Evolutionary conservation across 2,888 invertebrate species (phyloP), one percentile per base, ranked within the genome.

Genomic region (Carcina quercana): DNA sequence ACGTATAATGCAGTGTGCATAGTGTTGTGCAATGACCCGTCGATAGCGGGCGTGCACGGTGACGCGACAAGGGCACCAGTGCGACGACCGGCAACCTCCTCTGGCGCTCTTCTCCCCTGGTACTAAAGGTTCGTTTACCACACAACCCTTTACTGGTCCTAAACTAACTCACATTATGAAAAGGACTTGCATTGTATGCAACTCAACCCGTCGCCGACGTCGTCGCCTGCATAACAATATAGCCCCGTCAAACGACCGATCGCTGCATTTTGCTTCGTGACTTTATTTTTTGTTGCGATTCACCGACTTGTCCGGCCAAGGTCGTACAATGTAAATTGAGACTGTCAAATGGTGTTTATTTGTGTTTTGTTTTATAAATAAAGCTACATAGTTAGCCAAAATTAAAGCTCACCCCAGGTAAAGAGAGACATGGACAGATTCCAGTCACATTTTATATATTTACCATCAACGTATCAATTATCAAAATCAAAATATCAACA

Each of bases 101-200:
- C 42, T 40, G 42, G 32, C 21, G 33, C 46, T 66, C 59, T 79
- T 66, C 43, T 47, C 47, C 57, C 75, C 75, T 78, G 57, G 72
- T 78, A 54, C 30, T 45, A 53, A 78, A 79, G 76, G 74, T 79
- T 74, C 65, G 60, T 47, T 59, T 53, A 55, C 57, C 52, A 60
- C 53, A 64, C 68, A 79, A 76, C 79, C 79, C 78, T 79, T 79
- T 71, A 61, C 64, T 65, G 59, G 71, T 67, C 66, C 72, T 74
- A 68, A 66, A 55, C 46, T 51, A 42, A 43, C 43, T 45, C 41
- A 43, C 51, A n/a, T n/a, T n/a, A n/a, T 55, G 50, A 60, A 60
- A 69, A 62, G 65, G 59, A 63, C 56, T 49, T 37, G 44, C 46
- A 53, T 65, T 63, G 55, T 61, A 59, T 60, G 52, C 44, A 59